Evolutionary conservation across 2,113 vertebrate species (phyloP), one percentile per base, ranked within the genome.

Genomic region (Macaca nemestrina): DNA sequence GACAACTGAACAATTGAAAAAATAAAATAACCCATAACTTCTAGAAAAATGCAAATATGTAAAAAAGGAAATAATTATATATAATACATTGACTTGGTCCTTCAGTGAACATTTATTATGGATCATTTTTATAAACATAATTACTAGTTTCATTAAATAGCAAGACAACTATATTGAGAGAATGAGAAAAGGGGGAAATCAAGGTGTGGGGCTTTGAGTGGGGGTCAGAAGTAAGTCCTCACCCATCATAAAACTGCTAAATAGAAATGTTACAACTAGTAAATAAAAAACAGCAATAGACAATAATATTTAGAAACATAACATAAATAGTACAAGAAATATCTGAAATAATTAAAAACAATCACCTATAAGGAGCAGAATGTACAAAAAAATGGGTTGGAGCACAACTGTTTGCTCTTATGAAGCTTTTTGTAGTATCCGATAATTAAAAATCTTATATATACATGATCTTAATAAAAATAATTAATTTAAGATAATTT

Each of bases 131-230:
- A 81, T 88, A 87, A 55, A 1, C 1, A 1, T 43, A 91, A 61
- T 20, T 94, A 2, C 11, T 75, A 2, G 2, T 87, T 76, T 95
- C 82, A 61, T 40, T 61, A 70, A 95, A 82, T 64, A 16, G 27
- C 25, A 80, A 64, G 48, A 38, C 70, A 90, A 82, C 14, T 67
- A 18, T 59, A 45, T 22, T 14, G 3, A 22, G 43, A 82, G n/a
- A 7, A 38, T 88, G 14, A 79, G n/a, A 35, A 50, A 82, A 45
- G 9, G 17, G 30, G 61, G 70, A 89, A 75, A 14, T 13, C 27
- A 8, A 40, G 4, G 10, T 73, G 7, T 25, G 12, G 0, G 43
- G 0, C 6, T 8, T 4, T 8, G 52, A 0, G 16, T 22, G 5
- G 13, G 1, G 1, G 3, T 75, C 27, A 45, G 10, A 70, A 7